Percentiles rank a stretch among this genome's conserved stretches.
Evolutionary conservation across 2,797 vertebrate genomes (phyloP).

Genomic region (Phataginus tetradactyla): DNA sequence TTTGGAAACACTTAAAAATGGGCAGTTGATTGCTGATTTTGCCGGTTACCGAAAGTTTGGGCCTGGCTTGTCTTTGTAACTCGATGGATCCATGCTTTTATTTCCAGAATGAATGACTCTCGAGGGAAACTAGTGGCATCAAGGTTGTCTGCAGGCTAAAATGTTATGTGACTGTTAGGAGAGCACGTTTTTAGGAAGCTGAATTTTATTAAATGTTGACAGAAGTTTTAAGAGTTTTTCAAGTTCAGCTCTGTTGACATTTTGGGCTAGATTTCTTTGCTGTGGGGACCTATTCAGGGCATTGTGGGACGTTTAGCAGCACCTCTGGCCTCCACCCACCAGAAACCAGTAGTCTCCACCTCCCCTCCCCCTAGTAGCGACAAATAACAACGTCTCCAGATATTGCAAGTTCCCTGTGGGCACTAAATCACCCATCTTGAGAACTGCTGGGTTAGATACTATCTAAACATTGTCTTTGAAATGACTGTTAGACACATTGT

Average conservation of each 20-base stretch:
- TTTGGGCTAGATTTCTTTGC: neutral
- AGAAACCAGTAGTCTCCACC: neutral
- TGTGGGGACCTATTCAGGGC: neutral
- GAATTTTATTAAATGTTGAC: conserved; percentile 12
- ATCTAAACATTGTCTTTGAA: neutral
- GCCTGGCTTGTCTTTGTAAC: neutral
- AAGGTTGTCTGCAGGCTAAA: conserved; percentile 27
- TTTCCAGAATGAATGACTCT: conserved; percentile 29
- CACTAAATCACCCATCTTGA: neutral
- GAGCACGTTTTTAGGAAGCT: conserved; percentile 31
- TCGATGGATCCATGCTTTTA: neutral
- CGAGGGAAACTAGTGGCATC: neutral
- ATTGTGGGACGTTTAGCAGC: neutral
- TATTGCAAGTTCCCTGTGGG: neutral
- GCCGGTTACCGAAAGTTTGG: neutral
- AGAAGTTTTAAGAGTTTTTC: neutral
- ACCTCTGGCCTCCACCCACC: neutral
- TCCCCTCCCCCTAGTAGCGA: neutral
- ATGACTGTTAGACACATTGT: neutral
- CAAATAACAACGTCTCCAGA: neutral
- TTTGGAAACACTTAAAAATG: conserved; percentile 1
- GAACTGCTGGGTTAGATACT: neutral
- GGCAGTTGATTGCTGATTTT: neutral
- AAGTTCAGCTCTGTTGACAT: neutral
- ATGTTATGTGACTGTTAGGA: conserved; percentile 8